These are phyloP conservation scores for Allobates femoralis DNA, from an alignment of 2,797 vertebrate species.

Conservation along the genomic window DNA sequence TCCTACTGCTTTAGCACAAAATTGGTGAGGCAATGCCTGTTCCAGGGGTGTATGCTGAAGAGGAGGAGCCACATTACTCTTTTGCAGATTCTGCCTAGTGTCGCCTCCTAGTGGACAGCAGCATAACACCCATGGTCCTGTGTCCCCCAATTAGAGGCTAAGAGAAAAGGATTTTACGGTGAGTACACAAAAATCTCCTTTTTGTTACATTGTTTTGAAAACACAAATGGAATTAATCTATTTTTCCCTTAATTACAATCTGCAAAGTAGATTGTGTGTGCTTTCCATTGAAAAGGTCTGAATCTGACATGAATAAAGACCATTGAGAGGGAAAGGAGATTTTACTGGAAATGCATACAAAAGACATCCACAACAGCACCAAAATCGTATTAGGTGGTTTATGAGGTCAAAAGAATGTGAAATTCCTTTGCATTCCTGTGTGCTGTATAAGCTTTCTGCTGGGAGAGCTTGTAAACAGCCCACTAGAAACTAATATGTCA, in stretches of 20 bases:
- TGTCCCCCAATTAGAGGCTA: too few relatives aligned
- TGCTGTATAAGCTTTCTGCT: constrained; percentile 69
- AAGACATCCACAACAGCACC: not conserved
- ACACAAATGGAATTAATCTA: constrained; percentile 15
- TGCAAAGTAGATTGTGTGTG: constrained; percentile 18
- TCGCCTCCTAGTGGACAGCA: too few relatives aligned
- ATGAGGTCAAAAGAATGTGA: constrained; percentile 71
- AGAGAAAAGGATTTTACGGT: too few relatives aligned
- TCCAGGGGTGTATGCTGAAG: too few relatives aligned
- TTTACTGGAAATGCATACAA: constrained; percentile 38
- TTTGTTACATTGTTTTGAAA: not conserved
- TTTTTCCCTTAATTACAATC: constrained; percentile 9
- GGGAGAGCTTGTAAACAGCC: constrained; percentile 70
- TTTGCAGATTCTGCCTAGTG: too few relatives aligned
- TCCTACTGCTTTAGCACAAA: too few relatives aligned
- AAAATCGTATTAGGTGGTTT: constrained; percentile 67
- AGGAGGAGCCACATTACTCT: too few relatives aligned
- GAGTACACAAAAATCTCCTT: too few relatives aligned
- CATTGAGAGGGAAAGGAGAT: not conserved
- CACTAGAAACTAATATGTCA: constrained; percentile 68
- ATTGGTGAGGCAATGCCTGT: too few relatives aligned
- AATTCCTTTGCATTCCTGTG: constrained; percentile 72
- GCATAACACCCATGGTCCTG: too few relatives aligned
- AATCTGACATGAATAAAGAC: constrained; percentile 17
- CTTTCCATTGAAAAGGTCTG: not conserved